Percentiles rank a stretch among this genome's conserved stretches.
These are phyloP conservation scores for Chouioia cunea DNA, from an alignment of 2,888 invertebrate species.

Conservation along the genomic window DNA sequence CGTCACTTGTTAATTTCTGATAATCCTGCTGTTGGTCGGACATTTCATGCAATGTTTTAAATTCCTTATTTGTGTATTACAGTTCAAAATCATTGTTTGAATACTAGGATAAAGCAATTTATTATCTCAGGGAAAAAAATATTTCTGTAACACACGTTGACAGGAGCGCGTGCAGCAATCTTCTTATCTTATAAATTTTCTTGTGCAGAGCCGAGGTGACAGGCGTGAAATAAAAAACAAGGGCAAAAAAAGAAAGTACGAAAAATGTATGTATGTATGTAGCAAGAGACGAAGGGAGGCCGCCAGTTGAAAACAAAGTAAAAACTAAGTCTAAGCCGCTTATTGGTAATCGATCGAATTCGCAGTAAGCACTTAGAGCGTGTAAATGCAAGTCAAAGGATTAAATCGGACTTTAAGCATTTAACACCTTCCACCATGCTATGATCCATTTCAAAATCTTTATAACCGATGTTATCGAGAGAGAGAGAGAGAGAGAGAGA, in stretches of 20 bases:
- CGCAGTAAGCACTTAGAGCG: constrained; percentile 59
- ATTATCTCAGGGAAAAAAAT: too few species aligned
- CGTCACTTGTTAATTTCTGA: too few species aligned
- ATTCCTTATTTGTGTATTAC: too few species aligned
- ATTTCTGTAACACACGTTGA: too few species aligned
- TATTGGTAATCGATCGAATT: constrained; percentile 67
- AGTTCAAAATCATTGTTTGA: too few species aligned
- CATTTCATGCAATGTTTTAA: too few species aligned
- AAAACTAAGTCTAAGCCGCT: constrained; percentile 58
- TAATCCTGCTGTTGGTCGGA: too few species aligned
- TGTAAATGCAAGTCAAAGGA: constrained; percentile 63
- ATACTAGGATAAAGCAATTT: too few species aligned
- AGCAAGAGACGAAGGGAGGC: background rate
- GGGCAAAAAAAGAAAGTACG: constrained; percentile 2
- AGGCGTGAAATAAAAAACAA: background rate
- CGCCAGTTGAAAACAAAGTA: background rate
- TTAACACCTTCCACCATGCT: constrained; percentile 44
- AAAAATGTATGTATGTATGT: constrained; percentile 1
- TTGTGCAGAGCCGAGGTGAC: background rate
- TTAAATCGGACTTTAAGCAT: constrained; percentile 51
- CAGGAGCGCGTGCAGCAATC: constrained; percentile 13
- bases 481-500: constrained; percentile 17
- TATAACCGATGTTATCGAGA: constrained; percentile 26
- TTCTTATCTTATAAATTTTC: constrained; percentile 17
- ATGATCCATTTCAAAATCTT: constrained; percentile 39